Evolutionary conservation across 2,888 invertebrate genomes (phyloP).

Genomic region (Pyrgus malvae): DNA sequence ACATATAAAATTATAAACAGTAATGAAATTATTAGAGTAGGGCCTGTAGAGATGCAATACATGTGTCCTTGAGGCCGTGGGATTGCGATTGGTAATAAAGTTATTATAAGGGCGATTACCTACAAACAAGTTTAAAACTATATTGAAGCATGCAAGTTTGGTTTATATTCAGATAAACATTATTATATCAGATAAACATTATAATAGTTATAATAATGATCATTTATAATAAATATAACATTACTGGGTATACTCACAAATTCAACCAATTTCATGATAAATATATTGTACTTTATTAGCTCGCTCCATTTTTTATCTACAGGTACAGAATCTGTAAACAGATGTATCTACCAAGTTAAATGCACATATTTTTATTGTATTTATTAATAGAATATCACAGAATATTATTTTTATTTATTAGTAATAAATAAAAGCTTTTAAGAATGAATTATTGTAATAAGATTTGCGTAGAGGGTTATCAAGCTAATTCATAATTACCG

Average conservation of each 20-base stretch:
- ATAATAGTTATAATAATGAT: too few relatives aligned
- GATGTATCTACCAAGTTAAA: background rate
- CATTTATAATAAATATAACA: too few relatives aligned
- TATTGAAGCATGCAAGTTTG: background rate
- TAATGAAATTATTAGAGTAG: constrained; percentile 67
- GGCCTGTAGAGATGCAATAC: constrained; percentile 75
- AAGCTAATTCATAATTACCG: constrained; percentile 44
- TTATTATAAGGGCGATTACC: constrained; percentile 60
- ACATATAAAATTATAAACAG: constrained; percentile 67
- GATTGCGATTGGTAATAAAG: constrained; percentile 54
- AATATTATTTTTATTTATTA: too few relatives aligned
- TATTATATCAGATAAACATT: too few relatives aligned
- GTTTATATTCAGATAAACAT: too few relatives aligned
- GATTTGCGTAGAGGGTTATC: too few relatives aligned
- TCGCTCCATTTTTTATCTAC: constrained; percentile 74
- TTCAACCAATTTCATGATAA: constrained; percentile 74
- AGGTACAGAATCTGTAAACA: constrained; percentile 66
- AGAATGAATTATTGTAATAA: too few relatives aligned
- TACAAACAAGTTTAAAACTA: constrained; percentile 53
- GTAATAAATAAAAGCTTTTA: too few relatives aligned
- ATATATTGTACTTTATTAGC: constrained; percentile 71
- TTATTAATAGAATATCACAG: too few relatives aligned
- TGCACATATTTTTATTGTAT: too few relatives aligned
- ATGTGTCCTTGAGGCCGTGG: constrained; percentile 68
- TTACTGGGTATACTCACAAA: constrained; percentile 78